Base-by-base conservation (phyloP, 2,797 vertebrate species). In the Neostethus bicornis region DNA sequence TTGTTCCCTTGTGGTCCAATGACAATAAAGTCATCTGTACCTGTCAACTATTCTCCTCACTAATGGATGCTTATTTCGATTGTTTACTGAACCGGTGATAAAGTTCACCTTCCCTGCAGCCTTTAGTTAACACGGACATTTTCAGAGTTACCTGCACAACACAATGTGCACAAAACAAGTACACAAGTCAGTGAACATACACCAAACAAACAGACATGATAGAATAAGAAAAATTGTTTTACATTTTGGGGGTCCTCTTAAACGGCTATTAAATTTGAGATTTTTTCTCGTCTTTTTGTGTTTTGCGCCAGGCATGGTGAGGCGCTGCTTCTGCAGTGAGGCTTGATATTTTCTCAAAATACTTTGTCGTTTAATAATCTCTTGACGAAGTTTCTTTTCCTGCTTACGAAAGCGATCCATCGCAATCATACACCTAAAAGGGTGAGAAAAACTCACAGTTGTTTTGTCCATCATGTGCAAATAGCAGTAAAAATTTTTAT, bases 361-460 rank as follows among this genome's bases (percentile, higher is more conserved):
- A 73, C 99, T 98, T 8, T 98, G 96, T 75, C 99, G 97, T 71
- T 99, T 99, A 48, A 98, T 99, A 1, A 99, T 91, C 29, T 99
- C 97, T 19, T 96, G 87, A 1, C 97, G 90, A 0, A 94, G 93
- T 68, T 97, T 98, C 85, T 99, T 97, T 34, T 99, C 96, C 12
- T 99, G 97, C 54, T 99, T 99, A 43, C 95, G 94, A 73, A 96
- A 72, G 1, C 97, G 91, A 0, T 99, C 97, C 58, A 98, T 96
- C 63, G 99, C 96, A 0, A 97, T 96, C 79, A n/a, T n/a, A n/a
- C n/a, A n/a, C n/a, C 98, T 99, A 8, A 61, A 32, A 43, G 1
- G 2, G 5, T 59, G 20, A 34, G 19, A 57, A n/a, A n/a, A n/a
- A n/a, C n/a, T n/a, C n/a, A n/a, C n/a, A n/a, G n/a, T n/a, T n/a